A percentile compares a stretch with the other conserved stretches of the same genome.
phyloP scores from a whole-genome alignment of 2,797 vertebrate genomes.

The Oceanodroma leucorhoa region DNA sequence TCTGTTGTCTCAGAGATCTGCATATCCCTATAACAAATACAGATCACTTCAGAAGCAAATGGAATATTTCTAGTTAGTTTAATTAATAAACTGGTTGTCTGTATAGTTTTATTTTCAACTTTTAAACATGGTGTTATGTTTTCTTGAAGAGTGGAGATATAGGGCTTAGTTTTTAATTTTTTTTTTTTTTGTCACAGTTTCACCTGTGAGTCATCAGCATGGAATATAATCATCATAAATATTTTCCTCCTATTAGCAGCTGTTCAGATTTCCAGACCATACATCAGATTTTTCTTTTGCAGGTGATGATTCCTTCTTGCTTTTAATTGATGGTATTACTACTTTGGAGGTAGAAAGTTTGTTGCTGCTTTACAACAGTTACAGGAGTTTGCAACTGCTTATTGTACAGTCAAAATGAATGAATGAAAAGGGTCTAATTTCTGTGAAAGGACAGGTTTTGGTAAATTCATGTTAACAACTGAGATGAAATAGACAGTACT shows the following conservation, averaged over 20 bases:
- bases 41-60: not conserved
- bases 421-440: not conserved
- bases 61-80: not conserved
- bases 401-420: not conserved
- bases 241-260: not conserved
- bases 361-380: not conserved
- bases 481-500: not conserved
- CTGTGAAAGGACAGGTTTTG: not conserved
- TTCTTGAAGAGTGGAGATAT: not conserved
- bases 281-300: not conserved
- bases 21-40: not conserved
- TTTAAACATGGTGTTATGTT: not conserved
- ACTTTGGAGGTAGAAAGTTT: not conserved
- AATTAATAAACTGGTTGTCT: not conserved
- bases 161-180: not conserved
- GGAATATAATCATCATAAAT: not conserved
- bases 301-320: not conserved
- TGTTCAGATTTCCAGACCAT: not conserved
- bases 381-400: not conserved
- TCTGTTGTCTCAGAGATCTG: not conserved
- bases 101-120: not conserved
- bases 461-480: not conserved
- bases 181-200: not conserved
- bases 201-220: not conserved
- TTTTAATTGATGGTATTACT: not conserved